Percentiles rank a stretch among this genome's conserved stretches.
These are phyloP conservation scores for Geotrupes spiniger DNA, from an alignment of 2,888 invertebrate species.

Conservation along the genomic window DNA sequence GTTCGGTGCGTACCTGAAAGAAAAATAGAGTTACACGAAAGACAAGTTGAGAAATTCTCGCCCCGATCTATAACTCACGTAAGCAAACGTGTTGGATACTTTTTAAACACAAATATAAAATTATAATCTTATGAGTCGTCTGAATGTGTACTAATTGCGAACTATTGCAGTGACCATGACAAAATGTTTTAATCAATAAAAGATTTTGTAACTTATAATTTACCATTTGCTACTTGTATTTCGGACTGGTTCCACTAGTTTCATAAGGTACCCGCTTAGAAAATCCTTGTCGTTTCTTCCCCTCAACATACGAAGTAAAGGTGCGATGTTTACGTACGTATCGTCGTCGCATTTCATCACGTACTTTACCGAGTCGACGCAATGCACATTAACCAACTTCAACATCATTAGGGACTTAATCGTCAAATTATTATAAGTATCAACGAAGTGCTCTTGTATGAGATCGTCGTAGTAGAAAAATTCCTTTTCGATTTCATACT, in stretches of 20 bases:
- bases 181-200: too few relatives aligned
- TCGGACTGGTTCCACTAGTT: constrained; percentile 71
- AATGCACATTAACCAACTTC: constrained; percentile 74
- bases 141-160: too few relatives aligned
- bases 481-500: constrained; percentile 66
- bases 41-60: too few relatives aligned
- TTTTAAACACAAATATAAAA: too few relatives aligned
- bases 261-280: constrained; percentile 75
- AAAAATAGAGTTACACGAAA: too few relatives aligned
- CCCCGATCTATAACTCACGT: too few relatives aligned
- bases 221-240: constrained; percentile 76
- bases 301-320: constrained; percentile 51
- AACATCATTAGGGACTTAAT: constrained; percentile 81
- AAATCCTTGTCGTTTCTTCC: constrained; percentile 48
- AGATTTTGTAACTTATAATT: too few relatives aligned
- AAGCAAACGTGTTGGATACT: too few relatives aligned
- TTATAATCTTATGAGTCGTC: too few relatives aligned
- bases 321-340: constrained; percentile 76
- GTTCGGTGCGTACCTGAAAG: constrained; percentile 68
- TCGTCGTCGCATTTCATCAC: constrained; percentile 86
- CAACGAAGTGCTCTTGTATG: constrained; percentile 79
- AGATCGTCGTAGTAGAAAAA: constrained; percentile 68
- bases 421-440: constrained; percentile 84
- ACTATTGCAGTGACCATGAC: too few relatives aligned
- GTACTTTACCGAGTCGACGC: constrained; percentile 56